A percentile compares a stretch with the other conserved stretches of the same genome.
phyloP scores from a whole-genome alignment of 2,113 vertebrate species.

The Garra rufa region DNA sequence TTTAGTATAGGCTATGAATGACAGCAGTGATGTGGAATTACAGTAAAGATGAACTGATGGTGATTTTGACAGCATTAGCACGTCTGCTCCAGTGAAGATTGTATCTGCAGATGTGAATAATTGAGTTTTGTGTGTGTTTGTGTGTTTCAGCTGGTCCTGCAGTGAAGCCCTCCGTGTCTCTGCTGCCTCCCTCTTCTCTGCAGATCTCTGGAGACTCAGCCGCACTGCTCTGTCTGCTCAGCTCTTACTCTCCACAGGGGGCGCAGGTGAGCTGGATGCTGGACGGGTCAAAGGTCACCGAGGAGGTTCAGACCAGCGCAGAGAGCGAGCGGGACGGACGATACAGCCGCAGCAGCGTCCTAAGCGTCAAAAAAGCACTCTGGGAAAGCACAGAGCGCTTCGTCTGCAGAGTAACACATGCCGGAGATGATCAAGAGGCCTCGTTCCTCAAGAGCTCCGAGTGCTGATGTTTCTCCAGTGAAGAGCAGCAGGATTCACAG shows the following conservation, averaged over 20 bases:
- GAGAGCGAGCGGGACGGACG: slow-evolving; percentile 55
- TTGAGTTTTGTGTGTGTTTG: not conserved
- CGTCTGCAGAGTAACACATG: slow-evolving; percentile 60
- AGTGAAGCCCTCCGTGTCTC: slow-evolving; percentile 31
- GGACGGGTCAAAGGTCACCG: slow-evolving; percentile 44
- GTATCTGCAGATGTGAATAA: too few species aligned
- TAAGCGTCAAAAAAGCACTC: slow-evolving; percentile 12
- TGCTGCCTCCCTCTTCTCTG: not conserved
- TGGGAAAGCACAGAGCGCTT: slow-evolving; percentile 48
- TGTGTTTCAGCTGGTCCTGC: slow-evolving; percentile 17
- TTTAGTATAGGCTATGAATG: too few species aligned
- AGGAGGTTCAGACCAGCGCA: slow-evolving; percentile 57
- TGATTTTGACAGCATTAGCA: too few species aligned
- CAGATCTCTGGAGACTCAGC: slow-evolving; percentile 50
- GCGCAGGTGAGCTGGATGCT: slow-evolving; percentile 56
- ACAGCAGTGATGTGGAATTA: too few species aligned
- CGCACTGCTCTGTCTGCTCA: slow-evolving; percentile 46
- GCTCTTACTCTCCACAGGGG: slow-evolving; percentile 57
- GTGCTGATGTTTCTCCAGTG: slow-evolving; percentile 32
- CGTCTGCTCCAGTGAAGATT: too few species aligned
- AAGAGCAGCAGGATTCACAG: not conserved
- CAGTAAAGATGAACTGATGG: too few species aligned
- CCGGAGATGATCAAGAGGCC: slow-evolving; percentile 25
- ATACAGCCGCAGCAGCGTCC: slow-evolving; percentile 59
- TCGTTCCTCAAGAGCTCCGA: slow-evolving; percentile 53